These are phyloP conservation scores for Megaceryle alcyon DNA, from an alignment of 2,797 vertebrate species.

Conservation along the genomic window DNA sequence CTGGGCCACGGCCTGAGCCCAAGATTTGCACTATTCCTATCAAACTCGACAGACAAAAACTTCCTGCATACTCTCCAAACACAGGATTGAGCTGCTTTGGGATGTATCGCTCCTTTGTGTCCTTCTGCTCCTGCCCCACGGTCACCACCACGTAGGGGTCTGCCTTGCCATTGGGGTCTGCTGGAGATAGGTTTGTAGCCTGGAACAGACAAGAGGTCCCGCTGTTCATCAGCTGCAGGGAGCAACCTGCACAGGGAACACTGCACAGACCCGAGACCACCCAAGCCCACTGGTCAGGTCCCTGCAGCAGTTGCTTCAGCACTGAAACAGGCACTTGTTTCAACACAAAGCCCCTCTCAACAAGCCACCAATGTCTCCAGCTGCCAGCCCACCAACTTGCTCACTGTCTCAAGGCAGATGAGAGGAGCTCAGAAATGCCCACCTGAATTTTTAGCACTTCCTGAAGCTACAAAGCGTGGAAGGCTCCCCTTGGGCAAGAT, in stretches of 20 bases:
- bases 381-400: background rate
- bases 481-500: background rate
- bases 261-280: background rate
- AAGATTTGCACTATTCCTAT: background rate
- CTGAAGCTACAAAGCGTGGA: background rate
- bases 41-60: background rate
- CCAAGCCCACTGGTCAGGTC: accelerated
- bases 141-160: constrained; percentile 91
- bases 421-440: background rate
- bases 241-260: background rate
- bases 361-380: background rate
- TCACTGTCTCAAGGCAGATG: background rate
- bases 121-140: constrained; percentile 80
- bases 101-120: constrained; percentile 91
- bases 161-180: constrained; percentile 91
- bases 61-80: constrained; percentile 91
- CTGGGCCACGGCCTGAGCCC: background rate
- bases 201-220: constrained; percentile 58
- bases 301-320: background rate
- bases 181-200: constrained; percentile 90
- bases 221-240: background rate
- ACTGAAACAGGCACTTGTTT: background rate
- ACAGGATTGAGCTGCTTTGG: constrained; percentile 94
- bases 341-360: background rate
- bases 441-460: background rate